These are phyloP conservation scores for Thunnus albacares DNA, from an alignment of 2,797 vertebrate genomes.

Conservation along the genomic window DNA sequence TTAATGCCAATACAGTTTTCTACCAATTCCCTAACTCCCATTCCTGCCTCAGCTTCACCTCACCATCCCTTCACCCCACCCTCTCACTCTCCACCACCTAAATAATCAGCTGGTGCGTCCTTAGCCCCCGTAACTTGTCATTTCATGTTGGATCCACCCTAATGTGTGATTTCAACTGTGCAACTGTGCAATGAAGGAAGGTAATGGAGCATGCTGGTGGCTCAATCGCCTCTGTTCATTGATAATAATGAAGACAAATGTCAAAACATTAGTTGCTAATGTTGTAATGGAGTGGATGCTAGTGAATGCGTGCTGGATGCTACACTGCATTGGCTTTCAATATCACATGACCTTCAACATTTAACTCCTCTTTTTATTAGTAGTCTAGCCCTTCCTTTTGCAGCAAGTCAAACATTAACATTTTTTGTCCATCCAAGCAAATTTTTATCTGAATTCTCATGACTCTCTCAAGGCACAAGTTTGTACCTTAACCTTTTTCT, in stretches of 20 bases:
- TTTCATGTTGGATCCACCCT: slow-evolving; percentile 86
- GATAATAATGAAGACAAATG: slow-evolving; percentile 93
- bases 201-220: slow-evolving; percentile 88
- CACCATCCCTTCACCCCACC: slow-evolving; percentile 39
- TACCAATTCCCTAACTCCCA: slow-evolving; percentile 68
- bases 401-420: slow-evolving; percentile 34
- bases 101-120: slow-evolving; percentile 82
- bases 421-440: slow-evolving; percentile 30
- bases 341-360: slow-evolving; percentile 83
- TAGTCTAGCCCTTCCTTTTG: slow-evolving; percentile 30
- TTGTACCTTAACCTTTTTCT: slow-evolving; percentile 23
- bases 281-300: slow-evolving; percentile 86
- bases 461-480: neutral
- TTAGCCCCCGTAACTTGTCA: slow-evolving; percentile 84
- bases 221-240: slow-evolving; percentile 89
- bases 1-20: slow-evolving; percentile 75
- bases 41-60: slow-evolving; percentile 55
- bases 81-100: slow-evolving; percentile 66
- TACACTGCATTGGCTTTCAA: slow-evolving; percentile 78
- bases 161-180: slow-evolving; percentile 89
- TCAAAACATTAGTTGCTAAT: slow-evolving; percentile 89
- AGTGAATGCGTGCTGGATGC: slow-evolving; percentile 74
- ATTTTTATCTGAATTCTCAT: slow-evolving; percentile 22
- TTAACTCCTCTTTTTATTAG: slow-evolving; percentile 56
- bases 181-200: slow-evolving; percentile 86